These are phyloP conservation scores for Channa striata DNA, from an alignment of 2,797 vertebrate species.

Conservation along the genomic window DNA sequence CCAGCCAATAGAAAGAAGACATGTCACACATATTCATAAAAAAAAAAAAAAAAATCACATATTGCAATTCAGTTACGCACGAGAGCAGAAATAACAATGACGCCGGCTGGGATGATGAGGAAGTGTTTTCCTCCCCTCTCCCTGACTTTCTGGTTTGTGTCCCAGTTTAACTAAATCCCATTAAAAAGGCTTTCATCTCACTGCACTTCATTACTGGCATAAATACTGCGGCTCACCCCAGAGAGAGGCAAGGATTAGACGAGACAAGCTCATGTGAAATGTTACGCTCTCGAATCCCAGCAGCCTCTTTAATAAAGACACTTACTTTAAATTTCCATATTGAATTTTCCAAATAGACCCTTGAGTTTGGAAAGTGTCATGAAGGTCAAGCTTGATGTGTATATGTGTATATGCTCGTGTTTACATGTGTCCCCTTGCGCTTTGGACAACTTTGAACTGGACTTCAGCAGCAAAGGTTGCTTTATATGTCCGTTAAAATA, in stretches of 20 bases:
- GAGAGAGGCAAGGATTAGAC: constrained; percentile 77
- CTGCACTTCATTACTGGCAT: constrained; percentile 83
- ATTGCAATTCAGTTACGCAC: constrained; percentile 20
- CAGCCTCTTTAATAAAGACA: constrained; percentile 69
- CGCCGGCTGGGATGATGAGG: constrained; percentile 47
- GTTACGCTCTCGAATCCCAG: constrained; percentile 71
- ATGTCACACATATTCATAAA: constrained; percentile 26
- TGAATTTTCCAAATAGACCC: constrained; percentile 74
- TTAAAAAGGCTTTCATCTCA: constrained; percentile 85
- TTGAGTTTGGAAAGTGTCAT: constrained; percentile 44
- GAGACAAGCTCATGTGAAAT: constrained; percentile 73
- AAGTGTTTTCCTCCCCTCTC: constrained; percentile 52
- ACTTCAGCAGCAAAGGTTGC: constrained; percentile 1
- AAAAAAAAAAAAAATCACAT: constrained; percentile 29
- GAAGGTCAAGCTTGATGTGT: constrained; percentile 51
- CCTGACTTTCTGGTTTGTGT: constrained; percentile 76
- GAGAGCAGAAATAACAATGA: constrained; percentile 58
- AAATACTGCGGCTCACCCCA: constrained; percentile 72
- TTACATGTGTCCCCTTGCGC: constrained; percentile 15
- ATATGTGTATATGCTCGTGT: background rate
- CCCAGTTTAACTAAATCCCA: constrained; percentile 84
- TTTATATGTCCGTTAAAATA: constrained; percentile 21
- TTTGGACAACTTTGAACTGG: constrained; percentile 4
- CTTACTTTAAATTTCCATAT: constrained; percentile 70
- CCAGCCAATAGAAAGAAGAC: constrained; percentile 18